A percentile compares a stretch with the other conserved stretches of the same genome.
These are phyloP conservation scores for Syngnathus acus DNA, from an alignment of 2,797 vertebrate species.

Conservation along the genomic window DNA sequence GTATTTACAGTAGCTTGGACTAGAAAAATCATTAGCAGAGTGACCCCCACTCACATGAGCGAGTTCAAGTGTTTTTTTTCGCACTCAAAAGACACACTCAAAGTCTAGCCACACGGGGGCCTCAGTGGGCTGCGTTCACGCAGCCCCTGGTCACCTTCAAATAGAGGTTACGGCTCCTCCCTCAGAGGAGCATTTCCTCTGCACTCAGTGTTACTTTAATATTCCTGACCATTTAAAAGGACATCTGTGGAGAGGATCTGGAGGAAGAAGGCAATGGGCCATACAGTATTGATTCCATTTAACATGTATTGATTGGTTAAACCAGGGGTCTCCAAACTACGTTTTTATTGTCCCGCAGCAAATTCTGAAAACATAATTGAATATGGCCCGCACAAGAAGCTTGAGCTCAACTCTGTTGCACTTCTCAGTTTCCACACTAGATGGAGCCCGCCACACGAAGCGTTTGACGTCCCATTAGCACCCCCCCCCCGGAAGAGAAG, in stretches of 20 bases:
- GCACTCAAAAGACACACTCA: neutral
- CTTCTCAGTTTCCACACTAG: no score
- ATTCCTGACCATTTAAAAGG: slow-evolving; percentile 24
- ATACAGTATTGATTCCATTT: neutral
- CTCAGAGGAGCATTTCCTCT: slow-evolving; percentile 37
- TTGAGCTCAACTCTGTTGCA: no score
- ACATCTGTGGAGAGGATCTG: neutral
- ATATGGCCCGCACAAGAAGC: no score
- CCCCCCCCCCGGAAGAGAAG: no score
- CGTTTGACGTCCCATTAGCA: no score
- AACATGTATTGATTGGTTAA: slow-evolving; percentile 3
- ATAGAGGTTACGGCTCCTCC: slow-evolving; percentile 62
- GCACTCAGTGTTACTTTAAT: slow-evolving; percentile 32
- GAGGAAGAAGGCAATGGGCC: slow-evolving; percentile 8
- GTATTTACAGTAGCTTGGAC: slow-evolving; percentile 13
- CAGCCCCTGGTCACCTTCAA: slow-evolving; percentile 64
- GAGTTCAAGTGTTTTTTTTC: no score
- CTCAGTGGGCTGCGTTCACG: slow-evolving; percentile 33
- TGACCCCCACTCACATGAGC: slow-evolving; percentile 13
- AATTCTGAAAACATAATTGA: no score
- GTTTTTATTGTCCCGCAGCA: no score
- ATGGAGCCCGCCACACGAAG: no score
- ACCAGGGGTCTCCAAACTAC: no score
- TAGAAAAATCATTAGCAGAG: slow-evolving; percentile 37
- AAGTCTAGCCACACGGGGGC: slow-evolving; percentile 57